Evolutionary conservation across 2,888 invertebrate species (phyloP), one percentile per base, ranked within the genome.

Genomic region (Metacarcinus magister): DNA sequence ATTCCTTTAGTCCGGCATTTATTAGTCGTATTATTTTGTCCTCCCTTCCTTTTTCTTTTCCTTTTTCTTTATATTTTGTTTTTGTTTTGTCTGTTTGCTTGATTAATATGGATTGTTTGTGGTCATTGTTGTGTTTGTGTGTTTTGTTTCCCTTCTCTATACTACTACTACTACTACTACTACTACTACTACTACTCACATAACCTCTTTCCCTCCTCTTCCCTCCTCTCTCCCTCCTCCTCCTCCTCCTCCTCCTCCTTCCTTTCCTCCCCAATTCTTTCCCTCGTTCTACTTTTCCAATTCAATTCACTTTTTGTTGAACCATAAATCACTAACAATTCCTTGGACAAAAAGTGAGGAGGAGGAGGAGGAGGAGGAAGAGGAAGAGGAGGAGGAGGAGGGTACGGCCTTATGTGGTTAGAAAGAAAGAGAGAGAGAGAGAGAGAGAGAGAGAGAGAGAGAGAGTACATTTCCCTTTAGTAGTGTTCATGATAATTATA

Each of bases 301-400:
- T 92, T 92, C 48, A 54, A 92, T 92, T 92, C 92, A 46, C 48
- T 92, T 92, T 92, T 92, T 92, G 92, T 92, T 92, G 48, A 39
- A 3, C 92, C 32, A 92, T 92, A 92, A 92, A 92, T 92, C 92
- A 92, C 92, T 54, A 92, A 92, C 92, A 92, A 91, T 91, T 44
- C 91, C 44, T 44, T 48, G 7, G 10, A 48, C 48, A 19, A 44
- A 44, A 94, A 32, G 13, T n/a, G n/a, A 46, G 16, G 67, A 8
- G 19, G 2, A 39, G 8, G 75, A 43, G 75, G 75, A n/a, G 60
- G 54, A 54, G n/a, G 28, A 90, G 89, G 23, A 48, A 43, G 94
- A 28, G 46, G n/a, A n/a, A 28, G 94, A 43, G 94, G 82, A 4
- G 43, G 44, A 75, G 48, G 19, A 54, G 54, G n/a, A 92, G 46